phyloP scores from a whole-genome alignment of 2,113 vertebrate species.

The human region GRCh38 chrX:140056501-140057000 shows the following conservation, averaged over 20 bases:
- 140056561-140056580: conserved; percentile 14
- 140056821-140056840: conserved; percentile 20
- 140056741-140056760: not conserved
- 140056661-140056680: not conserved
- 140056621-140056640: not conserved
- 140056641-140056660: not conserved
- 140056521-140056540: conserved; percentile 32
- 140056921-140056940: not conserved
- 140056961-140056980: not conserved
- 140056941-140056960: not conserved
- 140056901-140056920: not conserved
- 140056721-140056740: conserved; percentile 1
- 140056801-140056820: conserved; percentile 24
- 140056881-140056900: not conserved
- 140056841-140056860: conserved; percentile 8
- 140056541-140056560: conserved; percentile 40
- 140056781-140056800: conserved; percentile 31
- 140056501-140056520: not conserved
- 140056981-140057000: not conserved
- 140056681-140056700: not conserved
- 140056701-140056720: not conserved
- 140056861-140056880: not conserved
- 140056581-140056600: not conserved
- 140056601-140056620: not conserved
- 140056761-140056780: not conserved